These are phyloP conservation scores for Danio jaintianensis DNA, from an alignment of 2,797 vertebrate species.

Conservation along the genomic window DNA sequence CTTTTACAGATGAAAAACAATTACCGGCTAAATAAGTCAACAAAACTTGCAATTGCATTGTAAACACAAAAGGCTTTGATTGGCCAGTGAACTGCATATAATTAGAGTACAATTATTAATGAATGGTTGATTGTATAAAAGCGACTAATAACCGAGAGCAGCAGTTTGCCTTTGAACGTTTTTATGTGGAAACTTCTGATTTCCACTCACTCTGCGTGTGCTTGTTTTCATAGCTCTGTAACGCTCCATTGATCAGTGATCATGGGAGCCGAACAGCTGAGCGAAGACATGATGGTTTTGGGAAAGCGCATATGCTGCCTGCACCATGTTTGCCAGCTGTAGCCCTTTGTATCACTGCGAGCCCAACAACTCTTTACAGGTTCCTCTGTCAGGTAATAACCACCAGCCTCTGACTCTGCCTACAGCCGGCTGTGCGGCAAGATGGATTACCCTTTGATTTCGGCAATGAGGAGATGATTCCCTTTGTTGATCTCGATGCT, in stretches of 20 bases:
- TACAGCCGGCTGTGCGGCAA: slow-evolving; percentile 63
- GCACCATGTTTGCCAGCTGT: slow-evolving; percentile 64
- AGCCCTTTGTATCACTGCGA: slow-evolving; percentile 57
- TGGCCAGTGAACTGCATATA: slow-evolving; percentile 11
- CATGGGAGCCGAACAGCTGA: slow-evolving; percentile 55
- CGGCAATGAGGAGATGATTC: slow-evolving; percentile 53
- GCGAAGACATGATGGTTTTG: slow-evolving; percentile 57
- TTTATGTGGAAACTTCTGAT: slow-evolving; percentile 7
- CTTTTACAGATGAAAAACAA: too few species aligned
- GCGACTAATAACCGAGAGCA: not conserved
- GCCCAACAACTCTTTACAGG: slow-evolving; percentile 61
- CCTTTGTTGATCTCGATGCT: slow-evolving; percentile 50
- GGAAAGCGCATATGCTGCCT: slow-evolving; percentile 65
- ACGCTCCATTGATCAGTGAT: slow-evolving; percentile 64
- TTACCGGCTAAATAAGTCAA: not conserved
- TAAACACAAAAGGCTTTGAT: not conserved
- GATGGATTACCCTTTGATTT: slow-evolving; percentile 68
- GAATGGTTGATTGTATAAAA: slow-evolving; percentile 11
- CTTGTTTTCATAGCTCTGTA: slow-evolving; percentile 46
- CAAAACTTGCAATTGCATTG: not conserved
- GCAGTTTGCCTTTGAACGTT: slow-evolving; percentile 4
- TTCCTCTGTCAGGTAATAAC: slow-evolving; percentile 65
- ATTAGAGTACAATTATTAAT: not conserved
- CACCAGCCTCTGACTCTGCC: slow-evolving; percentile 61
- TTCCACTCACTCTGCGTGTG: slow-evolving; percentile 28